Evolutionary conservation across 2,113 vertebrate genomes (phyloP), one percentile per base, ranked within the genome.

Genomic region (Atherinomorus stipes): DNA sequence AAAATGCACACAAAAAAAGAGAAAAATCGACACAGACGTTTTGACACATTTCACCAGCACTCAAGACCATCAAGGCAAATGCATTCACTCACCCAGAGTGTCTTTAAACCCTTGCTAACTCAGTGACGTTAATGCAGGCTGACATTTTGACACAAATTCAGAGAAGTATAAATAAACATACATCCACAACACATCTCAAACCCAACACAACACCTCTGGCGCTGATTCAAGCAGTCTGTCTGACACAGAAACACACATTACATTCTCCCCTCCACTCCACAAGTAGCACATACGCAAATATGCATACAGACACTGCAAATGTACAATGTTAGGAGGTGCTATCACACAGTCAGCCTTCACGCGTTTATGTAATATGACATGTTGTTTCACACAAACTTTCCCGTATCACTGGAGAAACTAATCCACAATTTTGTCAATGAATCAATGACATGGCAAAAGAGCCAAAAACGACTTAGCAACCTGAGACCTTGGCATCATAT

Each of bases 161-260:
- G 56, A 19, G 83, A 50, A 61, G 79, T 70, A 76, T 59, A 89
- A 88, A 84, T 74, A 89, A 85, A 85, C 83, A 80, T 76, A 64
- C 60, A 50, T 86, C 71, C 83, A 66, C 53, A 74, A 60, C 66
- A 74, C 67, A 66, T 76, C 75, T 65, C 56, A 58, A 60, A 80
- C 21, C 44, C 47, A 61, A 58, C 65, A 68, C 68, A 57, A 45
- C 73, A 86, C 71, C 77, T 47, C 59, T 61, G 54, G 75, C 74
- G 67, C 47, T 52, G 76, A 74, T 50, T 34, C 21, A 15, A 68
- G 74, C 54, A 76, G 71, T 80, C 78, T 71, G 71, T 72, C 75
- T 76, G 72, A 82, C 69, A 85, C 50, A 74, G 47, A 70, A 53
- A 75, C 83, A 61, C 67, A 74, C 47, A 74, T 57, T 28, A 52